Evolutionary conservation across 1,140 invertebrate genomes (phyloP).

Genomic region (Manduca sexta): DNA sequence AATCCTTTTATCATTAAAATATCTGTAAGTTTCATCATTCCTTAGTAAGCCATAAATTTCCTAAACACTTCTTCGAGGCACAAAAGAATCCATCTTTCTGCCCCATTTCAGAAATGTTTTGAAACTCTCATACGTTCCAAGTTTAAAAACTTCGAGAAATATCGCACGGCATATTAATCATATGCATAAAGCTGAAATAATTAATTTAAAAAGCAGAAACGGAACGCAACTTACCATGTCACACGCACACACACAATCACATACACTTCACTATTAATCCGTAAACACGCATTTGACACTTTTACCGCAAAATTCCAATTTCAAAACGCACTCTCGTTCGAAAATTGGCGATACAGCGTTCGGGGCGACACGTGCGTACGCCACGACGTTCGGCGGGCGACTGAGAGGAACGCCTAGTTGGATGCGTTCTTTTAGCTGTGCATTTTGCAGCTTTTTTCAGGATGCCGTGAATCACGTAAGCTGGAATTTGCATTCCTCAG

Average conservation of each 20-base stretch:
- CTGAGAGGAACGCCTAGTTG: neutral
- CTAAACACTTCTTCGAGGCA: no score
- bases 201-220: no score
- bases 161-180: no score
- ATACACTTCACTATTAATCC: neutral
- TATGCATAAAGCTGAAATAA: no score
- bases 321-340: neutral
- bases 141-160: no score
- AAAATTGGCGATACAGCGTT: neutral
- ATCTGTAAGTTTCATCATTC: no score
- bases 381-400: neutral
- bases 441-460: neutral
- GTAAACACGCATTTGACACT: neutral
- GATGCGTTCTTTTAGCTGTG: neutral
- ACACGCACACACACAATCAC: neutral
- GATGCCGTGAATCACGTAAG: neutral
- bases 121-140: no score
- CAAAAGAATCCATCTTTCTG: no score
- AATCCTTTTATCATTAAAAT: no score
- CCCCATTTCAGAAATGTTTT: no score
- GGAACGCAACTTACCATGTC: no score
- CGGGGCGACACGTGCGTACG: neutral
- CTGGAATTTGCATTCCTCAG: constrained; percentile 2
- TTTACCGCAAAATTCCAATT: neutral
- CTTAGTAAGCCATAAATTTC: no score